A percentile compares a stretch with the other conserved stretches of the same genome.
Evolutionary conservation across 2,113 vertebrate genomes (phyloP).

Genomic region (Euleptes europaea): DNA sequence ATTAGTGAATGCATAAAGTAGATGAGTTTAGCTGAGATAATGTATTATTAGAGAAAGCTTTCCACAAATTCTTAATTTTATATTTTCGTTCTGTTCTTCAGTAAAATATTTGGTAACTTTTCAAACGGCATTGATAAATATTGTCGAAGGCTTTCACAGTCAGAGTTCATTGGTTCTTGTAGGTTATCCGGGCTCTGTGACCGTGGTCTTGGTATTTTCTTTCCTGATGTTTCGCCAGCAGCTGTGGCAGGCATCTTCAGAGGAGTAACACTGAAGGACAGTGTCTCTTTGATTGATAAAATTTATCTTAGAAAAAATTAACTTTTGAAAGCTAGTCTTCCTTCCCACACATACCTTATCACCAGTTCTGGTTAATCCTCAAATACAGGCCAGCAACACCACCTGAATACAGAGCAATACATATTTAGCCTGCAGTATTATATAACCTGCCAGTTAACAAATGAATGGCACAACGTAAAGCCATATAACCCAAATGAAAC

Average conservation of each 20-base stretch:
- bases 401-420: conserved; percentile 46
- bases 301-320: neutral
- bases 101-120: neutral
- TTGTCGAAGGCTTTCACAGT: no score
- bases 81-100: neutral
- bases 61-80: neutral
- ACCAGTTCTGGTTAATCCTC: conserved; percentile 17
- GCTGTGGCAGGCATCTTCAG: no score
- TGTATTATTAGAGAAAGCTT: neutral
- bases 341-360: neutral
- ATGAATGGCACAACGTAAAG: conserved; percentile 73
- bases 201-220: no score
- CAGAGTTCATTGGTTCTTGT: no score
- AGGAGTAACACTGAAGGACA: no score
- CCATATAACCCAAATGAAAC: conserved; percentile 73
- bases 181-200: no score
- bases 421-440: conserved; percentile 65
- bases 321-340: conserved; percentile 30
- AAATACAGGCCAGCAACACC: conserved; percentile 4
- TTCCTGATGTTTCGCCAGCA: no score
- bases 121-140: neutral
- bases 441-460: conserved; percentile 72
- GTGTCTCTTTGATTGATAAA: no score
- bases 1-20: neutral
- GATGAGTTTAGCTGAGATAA: neutral